Conservation (phyloP, 2,888 invertebrate species). For the Nebria brevicollis region DNA sequence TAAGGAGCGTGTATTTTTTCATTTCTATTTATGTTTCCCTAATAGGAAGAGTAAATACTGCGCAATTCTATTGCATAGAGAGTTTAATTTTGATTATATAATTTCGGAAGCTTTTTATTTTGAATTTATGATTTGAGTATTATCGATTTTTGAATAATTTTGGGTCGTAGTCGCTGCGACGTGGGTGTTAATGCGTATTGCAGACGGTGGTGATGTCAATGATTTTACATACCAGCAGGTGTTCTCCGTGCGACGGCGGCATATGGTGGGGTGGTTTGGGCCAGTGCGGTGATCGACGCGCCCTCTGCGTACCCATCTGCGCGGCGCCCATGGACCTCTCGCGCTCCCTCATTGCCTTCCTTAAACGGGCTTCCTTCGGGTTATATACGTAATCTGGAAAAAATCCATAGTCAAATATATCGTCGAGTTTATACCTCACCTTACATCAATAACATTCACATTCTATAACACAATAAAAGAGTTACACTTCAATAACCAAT, state of each 20-base stretch:
- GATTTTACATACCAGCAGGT: conserved; percentile 35
- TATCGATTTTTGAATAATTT: not conserved
- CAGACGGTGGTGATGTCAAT: not conserved
- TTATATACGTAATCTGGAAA: conserved; percentile 71
- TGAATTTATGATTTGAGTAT: not conserved
- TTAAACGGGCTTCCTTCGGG: conserved; percentile 71
- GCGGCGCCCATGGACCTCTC: conserved; percentile 61
- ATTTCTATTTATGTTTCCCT: no score
- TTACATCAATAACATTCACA: conserved; percentile 4
- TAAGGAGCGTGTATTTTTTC: no score
- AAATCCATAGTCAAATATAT: conserved; percentile 48
- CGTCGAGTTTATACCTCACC: conserved; percentile 8
- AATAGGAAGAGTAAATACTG: no score
- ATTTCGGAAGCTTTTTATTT: no score
- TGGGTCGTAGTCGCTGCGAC: not conserved
- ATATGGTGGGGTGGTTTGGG: conserved; percentile 26
- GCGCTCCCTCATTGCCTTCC: conserved; percentile 69
- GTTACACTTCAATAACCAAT: not conserved
- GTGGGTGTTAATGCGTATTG: not conserved
- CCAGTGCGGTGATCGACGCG: conserved; percentile 52
- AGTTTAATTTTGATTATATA: no score
- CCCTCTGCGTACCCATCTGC: conserved; percentile 54
- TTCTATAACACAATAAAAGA: not conserved
- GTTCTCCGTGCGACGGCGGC: conserved; percentile 22
- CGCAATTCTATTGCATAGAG: no score